Conservation (phyloP, 2,888 invertebrate genomes). For the Andrena fulva region DNA sequence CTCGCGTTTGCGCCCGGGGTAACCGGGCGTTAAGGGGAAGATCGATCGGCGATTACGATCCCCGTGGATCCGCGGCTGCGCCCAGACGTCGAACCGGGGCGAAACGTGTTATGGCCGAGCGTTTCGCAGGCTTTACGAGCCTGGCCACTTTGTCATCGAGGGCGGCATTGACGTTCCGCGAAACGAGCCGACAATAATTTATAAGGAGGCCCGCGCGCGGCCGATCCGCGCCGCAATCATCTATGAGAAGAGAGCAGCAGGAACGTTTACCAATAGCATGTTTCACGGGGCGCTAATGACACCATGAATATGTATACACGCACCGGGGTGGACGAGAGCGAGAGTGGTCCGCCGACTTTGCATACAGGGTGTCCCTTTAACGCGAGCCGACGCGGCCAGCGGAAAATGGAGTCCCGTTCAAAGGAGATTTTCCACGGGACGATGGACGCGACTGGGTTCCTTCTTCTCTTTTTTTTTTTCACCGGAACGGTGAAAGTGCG, state of each 20-base stretch:
- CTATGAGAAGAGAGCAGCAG: slow-evolving; percentile 71
- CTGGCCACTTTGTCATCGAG: slow-evolving; percentile 71
- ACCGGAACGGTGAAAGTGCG: background rate
- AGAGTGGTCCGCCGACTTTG: slow-evolving; percentile 54
- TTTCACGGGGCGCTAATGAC: slow-evolving; percentile 81
- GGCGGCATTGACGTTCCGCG: slow-evolving; percentile 69
- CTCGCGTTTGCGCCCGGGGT: background rate
- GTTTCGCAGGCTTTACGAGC: slow-evolving; percentile 62
- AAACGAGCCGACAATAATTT: slow-evolving; percentile 73
- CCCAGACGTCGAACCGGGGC: slow-evolving; percentile 10
- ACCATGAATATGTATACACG: slow-evolving; percentile 81
- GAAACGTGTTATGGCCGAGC: slow-evolving; percentile 37
- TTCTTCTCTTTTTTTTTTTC: background rate
- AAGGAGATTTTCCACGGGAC: slow-evolving; percentile 1
- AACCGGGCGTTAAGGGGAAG: slow-evolving; percentile 47
- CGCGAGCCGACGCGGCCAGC: background rate
- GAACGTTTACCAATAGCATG: slow-evolving; percentile 80
- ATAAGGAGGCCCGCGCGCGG: slow-evolving; percentile 67
- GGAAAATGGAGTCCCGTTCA: background rate
- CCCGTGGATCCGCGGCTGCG: slow-evolving; percentile 38
- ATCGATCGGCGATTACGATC: slow-evolving; percentile 69
- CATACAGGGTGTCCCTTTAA: slow-evolving; percentile 57
- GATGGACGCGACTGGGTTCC: background rate
- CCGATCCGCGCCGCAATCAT: slow-evolving; percentile 60
- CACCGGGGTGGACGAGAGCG: slow-evolving; percentile 69